These are phyloP conservation scores for Griposia aprilina DNA, from an alignment of 2,888 invertebrate genomes.

Conservation along the genomic window DNA sequence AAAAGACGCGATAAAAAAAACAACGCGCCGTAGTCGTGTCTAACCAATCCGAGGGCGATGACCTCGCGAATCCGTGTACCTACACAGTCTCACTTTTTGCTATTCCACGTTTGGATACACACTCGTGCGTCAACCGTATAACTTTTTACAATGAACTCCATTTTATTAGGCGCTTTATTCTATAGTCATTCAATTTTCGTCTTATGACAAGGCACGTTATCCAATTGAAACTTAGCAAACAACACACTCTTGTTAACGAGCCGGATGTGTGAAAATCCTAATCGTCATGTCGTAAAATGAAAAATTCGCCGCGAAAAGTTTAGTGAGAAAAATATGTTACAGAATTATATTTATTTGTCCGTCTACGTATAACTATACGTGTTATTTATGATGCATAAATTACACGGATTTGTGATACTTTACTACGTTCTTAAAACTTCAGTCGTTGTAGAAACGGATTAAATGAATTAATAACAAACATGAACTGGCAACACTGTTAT, in stretches of 20 bases:
- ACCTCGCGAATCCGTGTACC: constrained; percentile 84
- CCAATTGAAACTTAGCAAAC: constrained; percentile 44
- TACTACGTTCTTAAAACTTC: constrained; percentile 40
- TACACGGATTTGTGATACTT: constrained; percentile 31
- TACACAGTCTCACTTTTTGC: constrained; percentile 71
- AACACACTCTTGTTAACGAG: constrained; percentile 42
- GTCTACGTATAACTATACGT: constrained; percentile 43
- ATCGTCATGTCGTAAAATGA: constrained; percentile 42
- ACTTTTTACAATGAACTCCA: constrained; percentile 64
- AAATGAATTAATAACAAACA: constrained; percentile 48
- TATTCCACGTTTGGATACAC: constrained; percentile 69
- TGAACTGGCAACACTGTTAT: constrained; percentile 38
- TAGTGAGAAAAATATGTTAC: constrained; percentile 22
- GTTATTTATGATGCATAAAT: constrained; percentile 56
- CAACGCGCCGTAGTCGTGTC: constrained; percentile 77
- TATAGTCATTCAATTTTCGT: constrained; percentile 44
- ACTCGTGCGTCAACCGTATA: constrained; percentile 67
- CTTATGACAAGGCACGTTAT: constrained; percentile 42
- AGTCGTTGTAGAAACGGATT: constrained; percentile 28
- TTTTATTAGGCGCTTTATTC: constrained; percentile 54
- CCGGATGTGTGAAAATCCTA: constrained; percentile 55
- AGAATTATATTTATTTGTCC: constrained; percentile 29
- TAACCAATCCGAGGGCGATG: constrained; percentile 84
- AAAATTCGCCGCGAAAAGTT: constrained; percentile 27
- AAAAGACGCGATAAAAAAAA: constrained; percentile 81